Evolutionary conservation across 2,113 vertebrate genomes (phyloP).

Genomic region (Neotoma lepida): DNA sequence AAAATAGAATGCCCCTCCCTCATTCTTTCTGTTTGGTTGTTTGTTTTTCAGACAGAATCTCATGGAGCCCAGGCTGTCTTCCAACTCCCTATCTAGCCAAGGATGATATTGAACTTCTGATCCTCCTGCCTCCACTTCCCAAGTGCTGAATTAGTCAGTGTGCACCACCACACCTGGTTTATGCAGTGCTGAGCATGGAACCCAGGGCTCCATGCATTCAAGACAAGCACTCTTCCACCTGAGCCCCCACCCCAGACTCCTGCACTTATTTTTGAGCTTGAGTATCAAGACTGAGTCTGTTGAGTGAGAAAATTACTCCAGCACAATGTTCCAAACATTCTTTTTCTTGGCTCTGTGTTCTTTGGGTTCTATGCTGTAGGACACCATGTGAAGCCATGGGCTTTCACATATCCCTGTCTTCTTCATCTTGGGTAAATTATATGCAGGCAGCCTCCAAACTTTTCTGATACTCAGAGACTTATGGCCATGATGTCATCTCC

Average conservation of each 20-base stretch:
- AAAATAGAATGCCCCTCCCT: background rate
- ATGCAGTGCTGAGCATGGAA: background rate
- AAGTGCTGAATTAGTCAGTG: no score
- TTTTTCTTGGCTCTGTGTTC: background rate
- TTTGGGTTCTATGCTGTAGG: background rate
- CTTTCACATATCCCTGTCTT: background rate
- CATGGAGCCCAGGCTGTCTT: background rate
- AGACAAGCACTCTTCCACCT: background rate
- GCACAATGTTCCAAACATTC: background rate
- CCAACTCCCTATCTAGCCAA: background rate
- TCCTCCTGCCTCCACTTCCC: background rate
- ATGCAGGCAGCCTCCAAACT: background rate
- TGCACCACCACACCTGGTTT: background rate
- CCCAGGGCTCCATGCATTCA: background rate
- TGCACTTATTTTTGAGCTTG: background rate
- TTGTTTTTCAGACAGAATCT: background rate
- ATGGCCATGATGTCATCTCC: background rate
- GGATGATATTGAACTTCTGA: background rate
- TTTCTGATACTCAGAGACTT: conserved; percentile 27
- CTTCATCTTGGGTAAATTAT: background rate
- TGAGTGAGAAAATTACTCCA: background rate
- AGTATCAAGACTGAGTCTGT: background rate
- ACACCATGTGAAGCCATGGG: background rate
- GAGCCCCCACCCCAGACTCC: background rate
- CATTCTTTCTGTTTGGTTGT: no score